Conservation (phyloP, 1,140 invertebrate species). For the Drosophila busckii region DNA sequence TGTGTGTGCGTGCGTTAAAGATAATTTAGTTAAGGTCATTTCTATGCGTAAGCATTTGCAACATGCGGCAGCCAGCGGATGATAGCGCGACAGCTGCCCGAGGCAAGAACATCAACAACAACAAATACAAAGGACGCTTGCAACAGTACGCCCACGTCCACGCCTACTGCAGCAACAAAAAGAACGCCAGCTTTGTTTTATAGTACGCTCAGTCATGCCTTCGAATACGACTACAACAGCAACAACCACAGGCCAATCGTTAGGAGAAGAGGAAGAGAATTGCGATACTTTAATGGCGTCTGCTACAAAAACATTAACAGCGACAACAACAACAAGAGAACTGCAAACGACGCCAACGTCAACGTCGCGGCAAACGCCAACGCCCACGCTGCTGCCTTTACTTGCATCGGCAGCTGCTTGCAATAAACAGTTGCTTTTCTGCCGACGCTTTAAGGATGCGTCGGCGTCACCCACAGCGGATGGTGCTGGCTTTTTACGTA, state of each 20-base stretch:
- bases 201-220: constrained; percentile 67
- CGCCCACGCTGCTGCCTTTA: constrained; percentile 49
- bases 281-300: constrained; percentile 68
- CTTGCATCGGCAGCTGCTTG: constrained; percentile 57
- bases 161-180: constrained; percentile 27
- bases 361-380: constrained; percentile 22
- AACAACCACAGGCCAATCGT: constrained; percentile 9
- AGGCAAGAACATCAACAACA: constrained; percentile 19
- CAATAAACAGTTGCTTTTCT: constrained; percentile 68
- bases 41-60: constrained; percentile 45
- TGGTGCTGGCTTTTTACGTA: constrained; percentile 53
- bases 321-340: constrained; percentile 5
- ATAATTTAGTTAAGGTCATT: constrained; percentile 47
- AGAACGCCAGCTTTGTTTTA: constrained; percentile 40
- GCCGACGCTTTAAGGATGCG: constrained; percentile 70
- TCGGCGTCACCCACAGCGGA: constrained; percentile 2
- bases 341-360: constrained; percentile 6
- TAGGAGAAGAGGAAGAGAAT: constrained; percentile 46
- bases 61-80: constrained; percentile 55
- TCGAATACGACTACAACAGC: constrained; percentile 41
- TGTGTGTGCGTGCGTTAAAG: constrained; percentile 22
- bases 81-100: constrained; percentile 17
- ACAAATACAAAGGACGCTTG: constrained; percentile 51
- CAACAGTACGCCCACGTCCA: constrained; percentile 44
- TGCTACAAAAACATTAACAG: constrained; percentile 23